Evolutionary conservation across 2,888 invertebrate species (phyloP), one percentile per base, ranked within the genome.

Genomic region (Epirrita christyi): DNA sequence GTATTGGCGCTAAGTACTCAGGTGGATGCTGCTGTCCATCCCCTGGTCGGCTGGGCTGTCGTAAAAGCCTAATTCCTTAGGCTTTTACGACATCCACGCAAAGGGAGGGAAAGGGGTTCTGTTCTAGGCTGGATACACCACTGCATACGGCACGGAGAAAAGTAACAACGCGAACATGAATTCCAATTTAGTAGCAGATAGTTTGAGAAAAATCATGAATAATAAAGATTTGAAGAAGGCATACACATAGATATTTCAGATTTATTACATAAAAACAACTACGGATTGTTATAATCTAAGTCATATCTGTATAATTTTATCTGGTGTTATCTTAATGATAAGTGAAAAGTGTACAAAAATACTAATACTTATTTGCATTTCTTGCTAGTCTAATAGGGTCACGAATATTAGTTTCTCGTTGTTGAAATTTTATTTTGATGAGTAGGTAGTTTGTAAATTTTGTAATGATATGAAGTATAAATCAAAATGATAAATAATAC

Each of bases 361-460:
- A 85, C 80, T 67, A 85, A 81, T 81, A n/a, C n/a, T n/a, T n/a
- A 83, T 81, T 82, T 88, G 89, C 89, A 90, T 92, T 92, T 91
- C 87, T 85, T 77, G 85, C 90, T 91, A 92, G 92, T 92, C 90
- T 83, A 74, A 80, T 89, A 88, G 88, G 86, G 86, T 88, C 91
- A 88, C 87, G 80, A 82, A 77, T 75, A 68, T 54, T 56, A 71
- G 72, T 71, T 63, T 72, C 64, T 73, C 70, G 67, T 73, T 76
- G 76, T 79, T 76, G 63, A 74, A 73, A 76, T 50, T 70, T 73
- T 68, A 73, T 75, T 78, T 68, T 74, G 72, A 70, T 67, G 62
- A 68, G 72, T 77, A 76, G 72, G 68, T 81, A 78, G 73, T 67
- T 67, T 75, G 67, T 74, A 64, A 66, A 34, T 46, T 53, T 27